Base-by-base conservation (phyloP, 2,113 vertebrate genomes). In the Rhinichthys klamathensis region DNA sequence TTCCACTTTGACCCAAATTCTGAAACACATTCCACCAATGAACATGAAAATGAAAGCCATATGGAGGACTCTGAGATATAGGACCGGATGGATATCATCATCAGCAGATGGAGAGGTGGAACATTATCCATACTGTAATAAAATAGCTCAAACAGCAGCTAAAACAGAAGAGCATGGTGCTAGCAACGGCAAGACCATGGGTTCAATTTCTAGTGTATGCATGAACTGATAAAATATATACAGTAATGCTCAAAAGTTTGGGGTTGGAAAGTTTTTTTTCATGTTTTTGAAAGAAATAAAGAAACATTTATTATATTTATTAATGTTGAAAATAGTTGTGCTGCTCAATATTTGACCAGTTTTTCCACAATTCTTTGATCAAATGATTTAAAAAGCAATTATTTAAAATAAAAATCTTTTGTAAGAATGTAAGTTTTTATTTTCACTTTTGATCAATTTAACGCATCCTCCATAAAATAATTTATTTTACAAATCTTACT, bases 31-130 rank as follows among this genome's bases (percentile, higher is more conserved):
- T 93, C 89, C 89, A 85, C 80, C 61, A 78, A 67, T 77, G 84
- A 80, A 90, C 80, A 83, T 87, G 79, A 70, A 92, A 94, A 94
- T 93, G 82, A 88, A 90, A 93, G 83, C 89, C 93, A 93, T 84
- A 89, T 92, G 92, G 80, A 84, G 81, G 84, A 87, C 65, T 25
- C 77, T 86, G 38, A 76, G 72, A 82, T 51, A 90, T 21, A 51
- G 67, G 86, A 60, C 63, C 84, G 82, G 74, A 90, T 76, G 84
- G 84, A 90, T 73, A 85, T 49, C 16, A 51, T 54, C 74, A 51
- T 76, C 46, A 51, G n/a, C 11, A 9, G 25, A 81, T 16, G 38
- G 60, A 75, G 32, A 85, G 25, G 61, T 41, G 23, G 44, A 79
- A 81, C 74, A 63, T 44, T 23, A 21, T 51, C 8, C 38, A 25